phyloP scores from a whole-genome alignment of 2,797 vertebrate genomes.

The Dallia pectoralis region DNA sequence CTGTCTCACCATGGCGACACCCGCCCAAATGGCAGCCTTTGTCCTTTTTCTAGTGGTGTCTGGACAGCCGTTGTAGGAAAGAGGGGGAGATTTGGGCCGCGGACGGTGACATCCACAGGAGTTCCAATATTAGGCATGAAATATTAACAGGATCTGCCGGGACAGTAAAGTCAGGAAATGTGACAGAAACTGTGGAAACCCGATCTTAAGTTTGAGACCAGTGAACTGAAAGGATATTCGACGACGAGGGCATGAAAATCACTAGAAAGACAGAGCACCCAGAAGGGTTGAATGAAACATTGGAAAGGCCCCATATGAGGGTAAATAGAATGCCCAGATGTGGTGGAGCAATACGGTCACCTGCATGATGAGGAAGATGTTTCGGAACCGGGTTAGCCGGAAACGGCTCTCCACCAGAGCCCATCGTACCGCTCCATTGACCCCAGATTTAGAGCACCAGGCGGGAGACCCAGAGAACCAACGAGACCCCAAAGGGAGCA shows the following conservation, averaged over 20 bases:
- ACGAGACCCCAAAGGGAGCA: not conserved
- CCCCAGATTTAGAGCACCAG: not conserved
- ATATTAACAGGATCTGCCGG: conserved; percentile 10
- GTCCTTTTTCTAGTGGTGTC: not conserved
- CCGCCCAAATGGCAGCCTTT: not conserved
- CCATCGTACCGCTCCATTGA: not conserved
- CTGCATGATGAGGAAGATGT: not conserved
- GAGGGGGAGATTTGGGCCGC: not conserved
- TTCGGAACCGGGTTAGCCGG: not conserved
- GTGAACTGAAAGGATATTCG: not conserved
- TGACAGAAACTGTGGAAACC: conserved; percentile 20
- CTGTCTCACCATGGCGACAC: conserved; percentile 6
- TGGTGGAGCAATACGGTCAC: not conserved
- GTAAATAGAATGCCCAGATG: not conserved
- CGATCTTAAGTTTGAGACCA: not conserved
- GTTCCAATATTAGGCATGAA: not conserved
- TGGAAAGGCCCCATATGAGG: not conserved
- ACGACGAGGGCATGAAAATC: not conserved
- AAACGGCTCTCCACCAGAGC: not conserved
- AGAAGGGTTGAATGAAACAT: not conserved
- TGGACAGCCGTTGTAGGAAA: not conserved
- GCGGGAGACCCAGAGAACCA: conserved; percentile 1
- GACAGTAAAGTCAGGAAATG: conserved; percentile 18
- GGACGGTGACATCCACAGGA: not conserved
- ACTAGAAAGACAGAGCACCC: not conserved